Evolutionary conservation across 2,113 vertebrate genomes (phyloP), one percentile per base, ranked within the genome.

Genomic region (Anhinga rufa): DNA sequence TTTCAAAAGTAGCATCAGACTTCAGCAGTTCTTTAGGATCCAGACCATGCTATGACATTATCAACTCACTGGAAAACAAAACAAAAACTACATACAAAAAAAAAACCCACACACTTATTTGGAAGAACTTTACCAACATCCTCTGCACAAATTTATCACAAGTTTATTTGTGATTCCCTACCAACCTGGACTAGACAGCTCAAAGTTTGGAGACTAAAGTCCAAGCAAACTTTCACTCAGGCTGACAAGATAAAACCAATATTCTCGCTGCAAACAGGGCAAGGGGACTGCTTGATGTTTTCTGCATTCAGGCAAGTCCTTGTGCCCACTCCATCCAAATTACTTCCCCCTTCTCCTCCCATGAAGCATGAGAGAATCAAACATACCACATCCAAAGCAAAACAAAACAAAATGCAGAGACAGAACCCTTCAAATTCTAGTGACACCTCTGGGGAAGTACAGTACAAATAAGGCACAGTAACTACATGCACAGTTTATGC

Each of bases 161-260:
- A 57, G 19, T 70, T 79, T 82, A 90, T 49, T 71, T 86, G 65
- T 46, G 34, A 91, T 61, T 17, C 40, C 34, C 66, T 65, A 95
- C 31, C 52, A 90, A 60, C 34, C 54, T 28, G 14, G 5, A 82
- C 78, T 26, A 74, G 31, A 22, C 71, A 92, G 75, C 68, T 91
- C 78, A 74, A 90, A 85, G 89, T 94, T 54, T 91, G 78, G 74
- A 82, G 86, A 58, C 40, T 62, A 29, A 97, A 95, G 94, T 87
- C 54, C 81, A 95, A 80, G 29, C 78, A 87, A 91, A 95, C 84
- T 92, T 93, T 85, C 82, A 77, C 51, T 88, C 17, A 10, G 51
- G 32, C 60, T 52, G 84, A 79, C 58, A 92, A 72, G 15, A 46
- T 75, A 80, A 87, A 80, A 87, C 40, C 31, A 6, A 34, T 22